phyloP scores from a whole-genome alignment of 2,797 vertebrate genomes.

The Microctenopoma steveboyesi region DNA sequence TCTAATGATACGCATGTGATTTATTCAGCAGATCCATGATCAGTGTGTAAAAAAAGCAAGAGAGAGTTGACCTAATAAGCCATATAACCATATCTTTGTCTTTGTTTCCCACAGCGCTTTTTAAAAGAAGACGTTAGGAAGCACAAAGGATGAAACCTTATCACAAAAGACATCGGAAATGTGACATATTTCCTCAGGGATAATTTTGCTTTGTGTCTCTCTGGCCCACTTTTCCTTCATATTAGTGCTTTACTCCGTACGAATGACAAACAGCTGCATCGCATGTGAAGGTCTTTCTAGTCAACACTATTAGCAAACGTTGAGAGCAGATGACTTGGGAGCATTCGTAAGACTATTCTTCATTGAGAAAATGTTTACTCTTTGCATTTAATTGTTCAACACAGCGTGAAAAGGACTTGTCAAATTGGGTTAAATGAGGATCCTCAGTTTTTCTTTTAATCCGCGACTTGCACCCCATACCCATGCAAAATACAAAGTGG shows the following conservation, averaged over 20 bases:
- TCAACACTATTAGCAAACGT: slow-evolving; percentile 61
- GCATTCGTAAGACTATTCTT: slow-evolving; percentile 3
- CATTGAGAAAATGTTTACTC: slow-evolving; percentile 56
- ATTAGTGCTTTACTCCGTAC: slow-evolving; percentile 68
- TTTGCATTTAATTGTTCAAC: slow-evolving; percentile 57
- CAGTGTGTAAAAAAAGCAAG: slow-evolving; percentile 59
- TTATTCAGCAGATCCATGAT: slow-evolving; percentile 67
- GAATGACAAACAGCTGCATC: slow-evolving; percentile 68
- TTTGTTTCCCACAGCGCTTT: slow-evolving; percentile 65
- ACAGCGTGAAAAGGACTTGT: slow-evolving; percentile 55
- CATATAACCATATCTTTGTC: slow-evolving; percentile 59
- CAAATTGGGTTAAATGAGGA: slow-evolving; percentile 60
- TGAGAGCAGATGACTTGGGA: slow-evolving; percentile 24
- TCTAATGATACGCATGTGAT: slow-evolving; percentile 77
- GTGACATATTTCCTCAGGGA: slow-evolving; percentile 79
- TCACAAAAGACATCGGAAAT: slow-evolving; percentile 77
- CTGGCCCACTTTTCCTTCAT: slow-evolving; percentile 76
- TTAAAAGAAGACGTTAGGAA: slow-evolving; percentile 59
- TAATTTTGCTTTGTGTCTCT: slow-evolving; percentile 68
- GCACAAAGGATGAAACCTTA: slow-evolving; percentile 69
- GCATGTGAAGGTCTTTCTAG: slow-evolving; percentile 57
- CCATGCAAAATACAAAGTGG: slow-evolving; percentile 53
- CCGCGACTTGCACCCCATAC: slow-evolving; percentile 50
- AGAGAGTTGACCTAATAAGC: slow-evolving; percentile 72
- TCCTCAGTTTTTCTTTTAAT: slow-evolving; percentile 67